A percentile compares a stretch with the other conserved stretches of the same genome.
Evolutionary conservation across 2,113 vertebrate species (phyloP).

Genomic region (Suricata suricatta): DNA sequence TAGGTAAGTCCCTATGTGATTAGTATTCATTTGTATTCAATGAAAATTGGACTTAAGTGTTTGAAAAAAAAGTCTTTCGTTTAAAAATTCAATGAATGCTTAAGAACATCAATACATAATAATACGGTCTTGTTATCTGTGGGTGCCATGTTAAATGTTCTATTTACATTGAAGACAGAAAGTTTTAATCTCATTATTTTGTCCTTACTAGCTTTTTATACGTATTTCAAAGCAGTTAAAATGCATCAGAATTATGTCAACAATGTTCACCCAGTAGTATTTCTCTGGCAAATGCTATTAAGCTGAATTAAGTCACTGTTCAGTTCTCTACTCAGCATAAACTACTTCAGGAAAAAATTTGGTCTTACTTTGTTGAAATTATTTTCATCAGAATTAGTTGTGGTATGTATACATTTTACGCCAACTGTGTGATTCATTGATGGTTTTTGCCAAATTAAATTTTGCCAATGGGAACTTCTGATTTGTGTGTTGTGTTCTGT

Average conservation of each 20-base stretch:
- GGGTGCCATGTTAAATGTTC: background rate
- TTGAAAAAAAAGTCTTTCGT: background rate
- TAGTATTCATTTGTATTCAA: background rate
- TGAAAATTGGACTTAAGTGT: background rate
- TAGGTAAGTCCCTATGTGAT: background rate
- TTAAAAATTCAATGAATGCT: background rate
- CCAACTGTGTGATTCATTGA: slow-evolving; percentile 26
- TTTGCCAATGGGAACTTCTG: background rate
- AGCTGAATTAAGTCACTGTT: slow-evolving; percentile 56
- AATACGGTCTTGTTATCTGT: background rate
- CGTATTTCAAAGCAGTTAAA: slow-evolving; percentile 11
- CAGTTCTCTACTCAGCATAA: slow-evolving; percentile 36
- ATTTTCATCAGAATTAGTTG: slow-evolving; percentile 41
- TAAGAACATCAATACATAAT: background rate
- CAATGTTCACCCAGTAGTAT: background rate
- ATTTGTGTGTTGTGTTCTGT: background rate
- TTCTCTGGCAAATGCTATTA: slow-evolving; percentile 55
- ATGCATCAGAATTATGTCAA: slow-evolving; percentile 25
- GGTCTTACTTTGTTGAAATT: slow-evolving; percentile 48
- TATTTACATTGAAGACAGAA: background rate
- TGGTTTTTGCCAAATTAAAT: slow-evolving; percentile 35
- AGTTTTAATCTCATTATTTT: background rate
- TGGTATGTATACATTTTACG: slow-evolving; percentile 24
- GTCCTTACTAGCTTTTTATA: background rate
- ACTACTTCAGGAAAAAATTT: slow-evolving; percentile 48